Conservation (phyloP, 2,797 vertebrate species). For the Lithobates sylvaticus region DNA sequence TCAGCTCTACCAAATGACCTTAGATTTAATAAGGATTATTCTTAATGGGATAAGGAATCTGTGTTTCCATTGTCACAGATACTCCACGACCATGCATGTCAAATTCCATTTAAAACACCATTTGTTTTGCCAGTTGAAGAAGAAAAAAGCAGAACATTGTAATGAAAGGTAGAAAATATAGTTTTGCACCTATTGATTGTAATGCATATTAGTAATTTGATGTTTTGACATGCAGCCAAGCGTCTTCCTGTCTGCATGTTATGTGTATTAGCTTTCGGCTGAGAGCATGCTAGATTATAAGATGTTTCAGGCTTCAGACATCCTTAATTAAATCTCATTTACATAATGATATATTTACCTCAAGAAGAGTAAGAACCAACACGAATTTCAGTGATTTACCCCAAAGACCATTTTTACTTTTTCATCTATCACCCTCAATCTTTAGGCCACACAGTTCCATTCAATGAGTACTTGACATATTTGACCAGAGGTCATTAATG, state of each 20-base stretch:
- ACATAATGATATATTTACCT: not conserved
- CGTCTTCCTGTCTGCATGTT: not conserved
- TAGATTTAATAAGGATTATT: constrained; percentile 51
- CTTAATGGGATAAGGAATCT: constrained; percentile 53
- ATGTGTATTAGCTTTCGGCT: not conserved
- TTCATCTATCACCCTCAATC: not conserved
- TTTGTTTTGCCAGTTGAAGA: constrained; percentile 17
- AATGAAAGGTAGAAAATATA: constrained; percentile 23
- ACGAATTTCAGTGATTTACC: not conserved
- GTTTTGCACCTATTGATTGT: not conserved
- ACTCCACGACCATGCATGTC: not conserved
- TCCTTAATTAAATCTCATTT: not conserved
- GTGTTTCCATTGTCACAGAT: constrained; percentile 39
- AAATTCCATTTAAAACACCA: constrained; percentile 20
- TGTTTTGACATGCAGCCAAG: not conserved
- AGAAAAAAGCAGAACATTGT: constrained; percentile 25
- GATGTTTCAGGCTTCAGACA: not conserved
- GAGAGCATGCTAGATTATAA: too few species aligned
- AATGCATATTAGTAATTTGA: constrained; percentile 3
- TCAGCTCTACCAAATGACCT: constrained; percentile 40
- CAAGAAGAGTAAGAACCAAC: not conserved
- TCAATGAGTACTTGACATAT: not conserved
- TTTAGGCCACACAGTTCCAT: not conserved
- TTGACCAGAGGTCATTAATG: too few species aligned
- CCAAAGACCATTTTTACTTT: not conserved